A percentile compares a stretch with the other conserved stretches of the same genome.
Evolutionary conservation across 2,113 vertebrate species (phyloP).

Genomic region (Dunckerocampus dactyliophorus): DNA sequence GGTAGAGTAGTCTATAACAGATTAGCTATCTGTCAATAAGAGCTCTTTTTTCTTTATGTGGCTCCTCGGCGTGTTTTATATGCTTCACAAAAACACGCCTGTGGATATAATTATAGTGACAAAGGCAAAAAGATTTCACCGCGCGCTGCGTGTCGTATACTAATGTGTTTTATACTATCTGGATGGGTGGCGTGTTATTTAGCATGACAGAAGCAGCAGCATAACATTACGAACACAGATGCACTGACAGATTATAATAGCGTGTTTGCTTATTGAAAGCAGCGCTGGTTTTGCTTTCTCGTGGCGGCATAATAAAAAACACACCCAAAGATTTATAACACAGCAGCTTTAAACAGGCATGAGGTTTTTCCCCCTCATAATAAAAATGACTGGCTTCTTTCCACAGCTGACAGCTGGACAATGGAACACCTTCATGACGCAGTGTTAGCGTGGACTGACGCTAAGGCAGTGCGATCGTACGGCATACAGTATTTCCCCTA

Average conservation of each 20-base stretch:
- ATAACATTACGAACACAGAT: background rate
- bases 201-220: background rate
- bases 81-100: constrained; percentile 1
- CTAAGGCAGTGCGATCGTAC: too few species aligned
- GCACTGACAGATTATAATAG: background rate
- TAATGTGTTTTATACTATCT: background rate
- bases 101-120: background rate
- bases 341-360: too few species aligned
- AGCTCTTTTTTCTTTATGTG: background rate
- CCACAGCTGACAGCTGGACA: too few species aligned
- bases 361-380: too few species aligned
- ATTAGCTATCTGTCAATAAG: constrained; percentile 8
- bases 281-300: too few species aligned
- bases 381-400: too few species aligned
- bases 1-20: background rate
- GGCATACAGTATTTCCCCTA: too few species aligned
- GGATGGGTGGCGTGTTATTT: constrained; percentile 2
- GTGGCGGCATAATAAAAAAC: too few species aligned
- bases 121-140: constrained; percentile 1
- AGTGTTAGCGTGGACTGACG: too few species aligned
- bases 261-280: too few species aligned
- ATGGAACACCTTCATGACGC: too few species aligned
- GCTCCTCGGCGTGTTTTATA: background rate
- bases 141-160: background rate
- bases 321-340: too few species aligned